These are phyloP conservation scores for Asbolus verrucosus DNA, from an alignment of 1,140 invertebrate genomes.

Conservation along the genomic window DNA sequence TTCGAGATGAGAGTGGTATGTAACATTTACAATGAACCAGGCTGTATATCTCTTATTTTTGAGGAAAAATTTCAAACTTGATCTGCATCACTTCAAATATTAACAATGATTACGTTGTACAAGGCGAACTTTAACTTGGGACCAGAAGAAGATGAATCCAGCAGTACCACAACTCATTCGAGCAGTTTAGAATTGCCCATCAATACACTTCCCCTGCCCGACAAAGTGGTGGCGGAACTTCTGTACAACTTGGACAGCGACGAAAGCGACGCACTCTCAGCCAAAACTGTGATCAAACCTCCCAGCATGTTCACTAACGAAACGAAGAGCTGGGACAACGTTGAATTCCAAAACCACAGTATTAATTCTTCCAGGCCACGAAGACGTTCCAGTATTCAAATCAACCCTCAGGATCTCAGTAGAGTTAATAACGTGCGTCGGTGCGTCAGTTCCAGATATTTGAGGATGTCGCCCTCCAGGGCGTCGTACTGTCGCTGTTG, in stretches of 20 bases:
- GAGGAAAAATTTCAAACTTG: too few relatives aligned
- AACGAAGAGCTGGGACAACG: constrained; percentile 49
- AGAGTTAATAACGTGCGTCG: constrained; percentile 58
- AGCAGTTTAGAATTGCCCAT: constrained; percentile 69
- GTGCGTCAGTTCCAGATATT: constrained; percentile 68
- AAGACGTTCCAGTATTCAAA: constrained; percentile 60
- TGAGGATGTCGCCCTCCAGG: constrained; percentile 63
- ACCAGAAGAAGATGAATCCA: constrained; percentile 38
- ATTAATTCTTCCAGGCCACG: constrained; percentile 52
- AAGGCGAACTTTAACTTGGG: constrained; percentile 43
- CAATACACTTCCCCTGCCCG: constrained; percentile 65
- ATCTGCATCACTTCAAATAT: too few relatives aligned
- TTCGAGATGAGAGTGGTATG: too few relatives aligned
- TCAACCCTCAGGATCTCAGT: constrained; percentile 54
- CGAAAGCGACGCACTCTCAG: constrained; percentile 58
- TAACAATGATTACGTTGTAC: too few relatives aligned
- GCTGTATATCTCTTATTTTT: too few relatives aligned
- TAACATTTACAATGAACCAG: too few relatives aligned
- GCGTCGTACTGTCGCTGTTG: constrained; percentile 72
- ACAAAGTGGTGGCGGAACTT: constrained; percentile 67
- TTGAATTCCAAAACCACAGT: constrained; percentile 42
- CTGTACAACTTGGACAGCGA: constrained; percentile 64
- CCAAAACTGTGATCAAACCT: constrained; percentile 67
- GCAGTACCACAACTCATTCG: constrained; percentile 65
- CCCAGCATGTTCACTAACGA: constrained; percentile 71